Evolutionary conservation across 1,140 invertebrate genomes (phyloP).

Genomic region (Macrotrachela quadricornifera): DNA sequence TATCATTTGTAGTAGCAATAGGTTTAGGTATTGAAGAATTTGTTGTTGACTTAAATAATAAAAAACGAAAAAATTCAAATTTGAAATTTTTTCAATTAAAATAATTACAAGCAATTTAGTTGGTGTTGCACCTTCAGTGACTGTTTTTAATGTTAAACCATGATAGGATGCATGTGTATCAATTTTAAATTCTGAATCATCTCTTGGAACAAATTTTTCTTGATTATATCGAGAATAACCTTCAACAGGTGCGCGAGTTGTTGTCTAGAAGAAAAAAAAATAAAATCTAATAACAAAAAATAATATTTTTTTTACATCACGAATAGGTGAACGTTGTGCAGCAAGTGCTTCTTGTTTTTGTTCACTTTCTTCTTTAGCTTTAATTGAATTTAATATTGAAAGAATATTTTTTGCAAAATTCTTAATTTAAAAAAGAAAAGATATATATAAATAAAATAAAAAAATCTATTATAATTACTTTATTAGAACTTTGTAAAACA

Average conservation of each 20-base stretch:
- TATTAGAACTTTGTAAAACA: constrained; percentile 78
- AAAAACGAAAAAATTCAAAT: not conserved
- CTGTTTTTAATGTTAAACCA: constrained; percentile 85
- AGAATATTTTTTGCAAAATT: constrained; percentile 78
- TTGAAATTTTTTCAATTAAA: constrained; percentile 10
- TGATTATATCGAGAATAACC: constrained; percentile 94
- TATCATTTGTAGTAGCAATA: not conserved
- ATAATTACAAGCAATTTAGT: constrained; percentile 35
- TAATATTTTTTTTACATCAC: not conserved
- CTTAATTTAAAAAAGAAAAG: constrained; percentile 32
- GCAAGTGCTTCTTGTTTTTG: not conserved
- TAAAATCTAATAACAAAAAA: not conserved
- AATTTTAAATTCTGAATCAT: constrained; percentile 91
- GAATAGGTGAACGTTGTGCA: not conserved
- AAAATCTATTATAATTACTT: constrained; percentile 37
- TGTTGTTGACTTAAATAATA: not conserved
- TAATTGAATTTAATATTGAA: constrained; percentile 70
- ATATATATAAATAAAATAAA: not conserved
- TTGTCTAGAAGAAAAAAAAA: not conserved
- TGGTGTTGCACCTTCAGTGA: constrained; percentile 60
- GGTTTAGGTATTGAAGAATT: not conserved
- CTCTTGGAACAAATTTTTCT: constrained; percentile 75
- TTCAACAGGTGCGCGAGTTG: constrained; percentile 30
- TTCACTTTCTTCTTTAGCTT: constrained; percentile 70
- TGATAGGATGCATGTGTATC: constrained; percentile 91